Evolutionary conservation across 2,888 invertebrate genomes (phyloP).

Genomic region (Lepidocyrtinus sp.): DNA sequence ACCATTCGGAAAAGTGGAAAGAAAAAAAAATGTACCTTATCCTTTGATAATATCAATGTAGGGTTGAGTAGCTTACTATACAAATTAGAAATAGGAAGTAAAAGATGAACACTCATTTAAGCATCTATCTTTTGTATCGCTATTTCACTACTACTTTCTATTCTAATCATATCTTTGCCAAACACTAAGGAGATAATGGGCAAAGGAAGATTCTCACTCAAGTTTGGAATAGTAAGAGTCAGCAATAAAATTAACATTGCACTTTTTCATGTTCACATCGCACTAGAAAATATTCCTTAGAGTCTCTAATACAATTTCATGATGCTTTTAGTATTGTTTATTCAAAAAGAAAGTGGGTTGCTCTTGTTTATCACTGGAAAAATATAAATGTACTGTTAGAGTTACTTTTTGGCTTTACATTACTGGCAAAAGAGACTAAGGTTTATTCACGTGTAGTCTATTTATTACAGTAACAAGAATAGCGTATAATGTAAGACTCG

Average conservation of each 20-base stretch:
- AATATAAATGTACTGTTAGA: not conserved
- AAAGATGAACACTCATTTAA: not conserved
- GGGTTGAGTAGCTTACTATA: not conserved
- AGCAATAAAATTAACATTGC: slow-evolving; percentile 18
- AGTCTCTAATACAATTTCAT: not conserved
- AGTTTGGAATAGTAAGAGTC: not conserved
- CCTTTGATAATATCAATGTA: not conserved
- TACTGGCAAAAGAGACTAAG: not conserved
- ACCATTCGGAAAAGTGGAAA: slow-evolving; percentile 4
- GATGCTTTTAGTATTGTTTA: not conserved
- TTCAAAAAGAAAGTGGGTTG: not conserved
- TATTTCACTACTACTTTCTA: not conserved
- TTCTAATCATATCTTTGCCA: not conserved
- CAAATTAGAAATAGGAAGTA: not conserved
- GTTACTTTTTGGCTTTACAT: not conserved
- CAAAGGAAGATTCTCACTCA: not conserved
- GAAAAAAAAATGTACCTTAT: slow-evolving; percentile 12
- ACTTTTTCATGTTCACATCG: slow-evolving; percentile 2
- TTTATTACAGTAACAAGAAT: slow-evolving; percentile 6
- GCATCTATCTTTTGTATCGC: not conserved
- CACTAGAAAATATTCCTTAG: not conserved
- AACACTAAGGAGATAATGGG: not conserved
- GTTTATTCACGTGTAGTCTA: slow-evolving; percentile 8
- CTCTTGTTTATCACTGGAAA: slow-evolving; percentile 4
- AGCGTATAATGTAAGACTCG: too few relatives aligned